A percentile compares a stretch with the other conserved stretches of the same genome.
phyloP scores from a whole-genome alignment of 2,888 invertebrate genomes.

The Standfussiana lucernea region DNA sequence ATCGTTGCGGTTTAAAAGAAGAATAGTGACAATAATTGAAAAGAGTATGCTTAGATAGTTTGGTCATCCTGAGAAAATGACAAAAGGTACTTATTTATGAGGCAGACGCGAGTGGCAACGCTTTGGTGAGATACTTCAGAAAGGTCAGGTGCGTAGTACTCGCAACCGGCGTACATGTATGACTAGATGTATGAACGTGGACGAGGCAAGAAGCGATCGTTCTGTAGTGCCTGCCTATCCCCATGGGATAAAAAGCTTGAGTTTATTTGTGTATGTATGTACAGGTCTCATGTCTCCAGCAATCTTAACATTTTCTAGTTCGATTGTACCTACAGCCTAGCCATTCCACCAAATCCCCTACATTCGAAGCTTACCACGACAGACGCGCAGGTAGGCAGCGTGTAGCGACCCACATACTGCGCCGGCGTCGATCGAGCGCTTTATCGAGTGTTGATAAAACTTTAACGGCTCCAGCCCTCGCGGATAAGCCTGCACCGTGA shows the following conservation, averaged over 20 bases:
- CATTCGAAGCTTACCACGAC: constrained; percentile 44
- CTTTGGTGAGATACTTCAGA: neutral
- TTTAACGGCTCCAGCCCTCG: constrained; percentile 70
- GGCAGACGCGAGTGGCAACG: neutral
- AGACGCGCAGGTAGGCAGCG: constrained; percentile 66
- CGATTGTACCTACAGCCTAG: constrained; percentile 18
- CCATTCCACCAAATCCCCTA: constrained; percentile 33
- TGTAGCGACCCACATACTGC: constrained; percentile 74
- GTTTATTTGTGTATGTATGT: neutral
- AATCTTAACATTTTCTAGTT: neutral
- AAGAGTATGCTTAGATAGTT: neutral
- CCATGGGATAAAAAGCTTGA: neutral
- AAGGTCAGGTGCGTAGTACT: neutral
- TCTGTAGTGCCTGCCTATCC: neutral
- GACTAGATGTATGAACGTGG: neutral
- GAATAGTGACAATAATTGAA: neutral
- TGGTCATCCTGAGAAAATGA: neutral
- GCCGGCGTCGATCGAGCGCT: constrained; percentile 71
- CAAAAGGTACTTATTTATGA: neutral
- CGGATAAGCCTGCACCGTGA: constrained; percentile 77
- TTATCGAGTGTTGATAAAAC: constrained; percentile 76
- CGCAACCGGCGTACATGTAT: neutral
- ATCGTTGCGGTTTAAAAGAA: neutral
- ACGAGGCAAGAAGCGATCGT: neutral
- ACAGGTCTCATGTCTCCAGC: neutral